These are phyloP conservation scores for Catocala fraxini DNA, from an alignment of 2,888 invertebrate genomes.

Conservation along the genomic window DNA sequence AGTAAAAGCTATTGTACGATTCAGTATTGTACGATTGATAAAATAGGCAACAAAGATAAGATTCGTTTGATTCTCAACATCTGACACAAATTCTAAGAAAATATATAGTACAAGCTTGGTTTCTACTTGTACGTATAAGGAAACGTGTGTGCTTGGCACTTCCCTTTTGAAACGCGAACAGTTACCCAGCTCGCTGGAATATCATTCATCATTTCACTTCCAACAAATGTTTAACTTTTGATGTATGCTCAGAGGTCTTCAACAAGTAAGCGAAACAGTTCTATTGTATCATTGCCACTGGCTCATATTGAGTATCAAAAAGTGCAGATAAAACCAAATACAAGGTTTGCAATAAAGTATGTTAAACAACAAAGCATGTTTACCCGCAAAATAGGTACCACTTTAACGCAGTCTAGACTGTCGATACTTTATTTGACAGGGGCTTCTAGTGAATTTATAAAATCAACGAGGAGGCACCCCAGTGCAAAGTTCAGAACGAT, in stretches of 20 bases:
- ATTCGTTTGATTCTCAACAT: not conserved
- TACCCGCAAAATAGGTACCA: no score
- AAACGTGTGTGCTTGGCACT: constrained; percentile 31
- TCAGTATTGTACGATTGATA: not conserved
- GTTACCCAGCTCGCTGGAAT: constrained; percentile 17
- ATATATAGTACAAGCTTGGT: constrained; percentile 19
- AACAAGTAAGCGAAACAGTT: not conserved
- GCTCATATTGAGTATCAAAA: no score
- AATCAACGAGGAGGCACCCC: not conserved
- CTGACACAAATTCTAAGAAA: constrained; percentile 16
- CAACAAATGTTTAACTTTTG: constrained; percentile 23
- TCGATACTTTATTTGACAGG: no score
- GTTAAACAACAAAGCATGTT: no score
- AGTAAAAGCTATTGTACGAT: no score
- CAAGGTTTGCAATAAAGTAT: not conserved
- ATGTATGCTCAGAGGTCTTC: constrained; percentile 7
- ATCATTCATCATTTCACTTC: constrained; percentile 29
- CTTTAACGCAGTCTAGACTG: no score
- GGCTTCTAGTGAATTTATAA: not conserved
- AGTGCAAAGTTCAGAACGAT: constrained; percentile 56
- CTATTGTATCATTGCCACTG: not conserved
- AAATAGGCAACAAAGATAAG: constrained; percentile 3
- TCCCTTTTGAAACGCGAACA: constrained; percentile 31
- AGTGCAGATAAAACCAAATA: not conserved
- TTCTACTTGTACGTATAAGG: constrained; percentile 33